These are phyloP conservation scores for Labroides dimidiatus DNA, from an alignment of 2,797 vertebrate species.

Conservation along the genomic window DNA sequence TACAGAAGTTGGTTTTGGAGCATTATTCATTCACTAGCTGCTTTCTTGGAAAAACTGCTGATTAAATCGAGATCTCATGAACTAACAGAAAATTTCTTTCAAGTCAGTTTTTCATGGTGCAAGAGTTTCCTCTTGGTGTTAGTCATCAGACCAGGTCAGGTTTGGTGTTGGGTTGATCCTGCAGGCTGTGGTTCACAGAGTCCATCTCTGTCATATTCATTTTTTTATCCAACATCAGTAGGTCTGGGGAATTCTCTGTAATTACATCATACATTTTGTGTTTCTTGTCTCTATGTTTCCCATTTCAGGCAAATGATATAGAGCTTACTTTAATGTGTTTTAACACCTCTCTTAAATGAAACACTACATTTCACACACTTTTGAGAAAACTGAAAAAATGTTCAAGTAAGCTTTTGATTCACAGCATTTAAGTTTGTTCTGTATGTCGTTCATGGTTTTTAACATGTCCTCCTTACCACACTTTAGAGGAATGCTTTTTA, in stretches of 20 bases:
- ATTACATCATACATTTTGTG: not conserved
- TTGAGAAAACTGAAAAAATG: no score
- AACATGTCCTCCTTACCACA: no score
- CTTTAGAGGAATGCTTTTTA: no score
- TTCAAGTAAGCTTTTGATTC: no score
- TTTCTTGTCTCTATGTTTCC: not conserved
- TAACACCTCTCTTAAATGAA: not conserved
- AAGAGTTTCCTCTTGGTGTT: not conserved
- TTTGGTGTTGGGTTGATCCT: not conserved
- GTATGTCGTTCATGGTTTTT: no score
- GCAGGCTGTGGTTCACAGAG: not conserved
- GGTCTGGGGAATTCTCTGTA: no score
- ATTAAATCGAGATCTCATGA: not conserved
- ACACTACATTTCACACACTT: not conserved
- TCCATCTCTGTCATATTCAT: not conserved
- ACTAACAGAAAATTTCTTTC: slow-evolving; percentile 23
- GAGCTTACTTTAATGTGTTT: not conserved
- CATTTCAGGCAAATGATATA: not conserved
- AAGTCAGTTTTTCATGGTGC: slow-evolving; percentile 5
- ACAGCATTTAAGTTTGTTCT: not conserved
- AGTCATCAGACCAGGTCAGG: slow-evolving; percentile 23
- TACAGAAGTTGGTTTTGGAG: not conserved
- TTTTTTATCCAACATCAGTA: not conserved
- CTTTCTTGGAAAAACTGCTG: slow-evolving; percentile 9
- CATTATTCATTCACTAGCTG: not conserved